phyloP scores from a whole-genome alignment of 2,113 vertebrate genomes.

The Tragelaphus buxtoni region DNA sequence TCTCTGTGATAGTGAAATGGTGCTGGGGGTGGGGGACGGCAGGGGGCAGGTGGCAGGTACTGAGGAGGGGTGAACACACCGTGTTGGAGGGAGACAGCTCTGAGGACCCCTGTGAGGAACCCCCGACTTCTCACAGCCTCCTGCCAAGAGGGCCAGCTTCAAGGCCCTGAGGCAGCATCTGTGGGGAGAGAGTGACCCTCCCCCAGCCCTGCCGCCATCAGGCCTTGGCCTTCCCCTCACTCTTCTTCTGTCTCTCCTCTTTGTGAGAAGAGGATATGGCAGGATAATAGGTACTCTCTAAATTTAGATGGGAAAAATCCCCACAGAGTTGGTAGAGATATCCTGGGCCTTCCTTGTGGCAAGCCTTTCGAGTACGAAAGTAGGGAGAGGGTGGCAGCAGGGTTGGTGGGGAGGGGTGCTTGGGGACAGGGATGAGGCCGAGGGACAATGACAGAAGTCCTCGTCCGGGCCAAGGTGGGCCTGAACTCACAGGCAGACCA shows the following conservation, averaged over 20 bases:
- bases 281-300: conserved; percentile 41
- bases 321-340: conserved; percentile 43
- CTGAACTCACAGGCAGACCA: not conserved
- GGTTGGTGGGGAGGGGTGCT: not conserved
- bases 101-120: not conserved
- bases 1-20: not conserved
- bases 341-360: not conserved
- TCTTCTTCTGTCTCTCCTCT: not conserved
- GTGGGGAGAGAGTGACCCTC: not conserved
- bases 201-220: not conserved
- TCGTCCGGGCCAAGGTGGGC: not conserved
- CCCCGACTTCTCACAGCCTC: not conserved
- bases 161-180: not conserved
- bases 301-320: conserved; percentile 34
- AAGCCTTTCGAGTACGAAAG: not conserved
- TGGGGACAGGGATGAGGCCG: not conserved
- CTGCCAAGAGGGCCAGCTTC: not conserved
- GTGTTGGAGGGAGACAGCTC: not conserved
- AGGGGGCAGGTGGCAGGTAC: not conserved
- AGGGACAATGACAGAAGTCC: not conserved
- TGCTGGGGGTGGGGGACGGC: too few relatives aligned
- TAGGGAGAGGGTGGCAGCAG: not conserved
- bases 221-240: not conserved
- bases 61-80: not conserved
- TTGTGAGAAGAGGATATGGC: conserved; percentile 48